These are phyloP conservation scores for Rhinoptilus africanus DNA, from an alignment of 2,113 vertebrate genomes.

Conservation along the genomic window DNA sequence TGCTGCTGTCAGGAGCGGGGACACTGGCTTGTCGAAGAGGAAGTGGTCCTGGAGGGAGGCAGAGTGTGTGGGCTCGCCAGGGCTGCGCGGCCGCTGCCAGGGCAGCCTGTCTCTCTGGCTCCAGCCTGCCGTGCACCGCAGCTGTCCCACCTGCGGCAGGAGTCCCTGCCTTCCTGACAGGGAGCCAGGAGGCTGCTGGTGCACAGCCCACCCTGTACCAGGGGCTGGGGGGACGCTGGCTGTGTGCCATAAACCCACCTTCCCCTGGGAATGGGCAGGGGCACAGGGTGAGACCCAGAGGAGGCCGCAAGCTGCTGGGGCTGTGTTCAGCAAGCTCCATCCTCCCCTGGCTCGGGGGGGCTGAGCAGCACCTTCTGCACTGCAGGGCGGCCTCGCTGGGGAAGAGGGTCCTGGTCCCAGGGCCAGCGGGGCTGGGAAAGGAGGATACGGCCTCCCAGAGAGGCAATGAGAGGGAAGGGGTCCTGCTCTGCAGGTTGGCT, in stretches of 20 bases:
- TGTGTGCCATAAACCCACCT: background rate
- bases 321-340: background rate
- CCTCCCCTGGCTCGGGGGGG: background rate
- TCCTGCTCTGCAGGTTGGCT: background rate
- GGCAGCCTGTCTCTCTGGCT: background rate
- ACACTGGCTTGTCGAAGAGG: conserved; percentile 86
- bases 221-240: background rate
- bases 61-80: background rate
- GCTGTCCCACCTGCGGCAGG: background rate
- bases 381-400: accelerated
- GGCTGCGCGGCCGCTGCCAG: background rate
- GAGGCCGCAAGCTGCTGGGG: background rate
- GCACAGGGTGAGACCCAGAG: background rate
- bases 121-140: accelerated
- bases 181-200: background rate
- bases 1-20: conserved; percentile 80
- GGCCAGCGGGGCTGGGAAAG: background rate
- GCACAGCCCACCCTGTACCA: background rate
- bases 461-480: background rate
- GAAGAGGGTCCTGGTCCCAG: background rate
- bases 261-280: background rate
- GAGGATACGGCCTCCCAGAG: accelerated
- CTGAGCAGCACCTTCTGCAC: background rate
- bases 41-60: conserved; percentile 79
- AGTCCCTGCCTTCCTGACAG: background rate